These are phyloP conservation scores for Siphlonurus alternatus DNA, from an alignment of 2,888 invertebrate genomes.

Conservation along the genomic window DNA sequence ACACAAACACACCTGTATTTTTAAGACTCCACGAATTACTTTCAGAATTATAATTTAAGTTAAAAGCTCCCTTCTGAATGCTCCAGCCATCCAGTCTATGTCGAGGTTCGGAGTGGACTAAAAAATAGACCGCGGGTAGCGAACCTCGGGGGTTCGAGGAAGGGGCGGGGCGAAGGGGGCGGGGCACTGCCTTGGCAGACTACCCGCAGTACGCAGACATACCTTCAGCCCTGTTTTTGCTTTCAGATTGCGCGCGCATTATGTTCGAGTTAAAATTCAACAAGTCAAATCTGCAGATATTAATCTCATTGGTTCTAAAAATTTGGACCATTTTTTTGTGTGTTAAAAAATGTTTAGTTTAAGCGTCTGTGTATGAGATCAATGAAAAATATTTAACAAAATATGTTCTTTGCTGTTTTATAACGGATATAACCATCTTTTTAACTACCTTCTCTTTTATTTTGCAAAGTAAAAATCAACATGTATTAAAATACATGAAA, in stretches of 20 bases:
- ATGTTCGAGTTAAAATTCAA: background rate
- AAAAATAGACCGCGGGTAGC: conserved; percentile 16
- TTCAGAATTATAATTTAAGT: background rate
- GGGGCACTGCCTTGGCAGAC: conserved; percentile 18
- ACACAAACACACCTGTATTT: background rate
- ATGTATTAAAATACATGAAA: too few relatives aligned
- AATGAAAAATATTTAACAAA: too few relatives aligned
- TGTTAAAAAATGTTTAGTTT: too few relatives aligned
- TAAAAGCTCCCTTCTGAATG: conserved; percentile 23
- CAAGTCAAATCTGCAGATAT: background rate
- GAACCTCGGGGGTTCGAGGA: conserved; percentile 15
- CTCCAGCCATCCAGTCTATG: conserved; percentile 37
- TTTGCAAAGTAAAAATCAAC: too few relatives aligned
- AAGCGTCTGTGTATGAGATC: too few relatives aligned
- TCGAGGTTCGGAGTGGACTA: conserved; percentile 30
- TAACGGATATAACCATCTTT: too few relatives aligned
- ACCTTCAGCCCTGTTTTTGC: too few relatives aligned
- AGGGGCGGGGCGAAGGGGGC: conserved; percentile 19
- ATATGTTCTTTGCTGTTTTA: too few relatives aligned
- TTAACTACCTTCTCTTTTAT: too few relatives aligned
- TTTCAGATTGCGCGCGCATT: background rate
- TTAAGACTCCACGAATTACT: background rate
- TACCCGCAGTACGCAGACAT: conserved; percentile 12
- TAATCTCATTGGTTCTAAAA: background rate
- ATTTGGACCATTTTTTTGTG: too few relatives aligned